Percentiles rank a stretch among this genome's conserved stretches.
phyloP scores from a whole-genome alignment of 2,113 vertebrate genomes.

The Abramis brama region DNA sequence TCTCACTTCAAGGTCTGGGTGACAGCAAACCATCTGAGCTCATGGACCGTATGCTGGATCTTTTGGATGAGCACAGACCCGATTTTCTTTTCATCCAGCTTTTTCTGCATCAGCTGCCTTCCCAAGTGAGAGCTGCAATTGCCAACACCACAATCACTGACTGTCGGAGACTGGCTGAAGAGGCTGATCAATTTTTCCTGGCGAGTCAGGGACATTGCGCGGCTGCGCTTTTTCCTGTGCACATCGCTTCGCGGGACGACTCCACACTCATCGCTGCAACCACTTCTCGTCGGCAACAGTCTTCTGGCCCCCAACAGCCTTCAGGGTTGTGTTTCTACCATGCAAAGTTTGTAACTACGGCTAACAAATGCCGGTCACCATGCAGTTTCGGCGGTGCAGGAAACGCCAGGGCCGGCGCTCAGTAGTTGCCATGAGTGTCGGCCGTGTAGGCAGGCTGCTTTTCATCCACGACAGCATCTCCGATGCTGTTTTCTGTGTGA shows the following conservation, averaged over 20 bases:
- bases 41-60: slow-evolving; percentile 39
- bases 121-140: slow-evolving; percentile 1
- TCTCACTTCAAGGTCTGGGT: slow-evolving; percentile 27
- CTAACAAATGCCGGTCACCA: not conserved
- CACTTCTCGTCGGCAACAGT: not conserved
- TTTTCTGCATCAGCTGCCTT: slow-evolving; percentile 1
- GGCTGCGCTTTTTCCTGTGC: not conserved
- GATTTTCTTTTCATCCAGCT: not conserved
- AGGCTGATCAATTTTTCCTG: slow-evolving; percentile 18
- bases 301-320: not conserved
- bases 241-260: not conserved
- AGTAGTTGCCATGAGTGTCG: too few species aligned
- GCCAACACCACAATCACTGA: too few species aligned
- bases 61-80: not conserved
- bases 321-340: slow-evolving; percentile 12
- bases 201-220: not conserved
- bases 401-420: too few species aligned
- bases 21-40: slow-evolving; percentile 29
- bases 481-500: not conserved
- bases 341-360: slow-evolving; percentile 22
- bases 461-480: too few species aligned
- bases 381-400: too few species aligned
- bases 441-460: too few species aligned
- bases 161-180: not conserved
- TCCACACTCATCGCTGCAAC: not conserved